Evolutionary conservation across 2,888 invertebrate species (phyloP).

Genomic region (Notodonta ziczac): DNA sequence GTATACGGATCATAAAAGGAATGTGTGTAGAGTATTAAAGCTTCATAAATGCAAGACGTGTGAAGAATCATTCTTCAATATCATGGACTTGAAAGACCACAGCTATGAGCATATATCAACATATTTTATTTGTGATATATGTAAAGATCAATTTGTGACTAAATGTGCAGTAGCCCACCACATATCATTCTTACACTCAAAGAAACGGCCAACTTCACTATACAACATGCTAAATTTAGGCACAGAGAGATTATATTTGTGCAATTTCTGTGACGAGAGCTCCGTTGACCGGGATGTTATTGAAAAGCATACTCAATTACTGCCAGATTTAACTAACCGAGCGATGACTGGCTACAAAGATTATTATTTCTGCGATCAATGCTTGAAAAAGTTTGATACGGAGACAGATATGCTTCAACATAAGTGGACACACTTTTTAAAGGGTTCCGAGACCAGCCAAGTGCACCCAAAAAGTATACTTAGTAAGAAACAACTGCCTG

Average conservation of each 20-base stretch:
- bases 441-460: constrained; percentile 55
- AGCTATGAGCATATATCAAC: constrained; percentile 58
- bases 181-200: constrained; percentile 61
- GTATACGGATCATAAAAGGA: constrained; percentile 56
- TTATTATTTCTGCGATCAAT: constrained; percentile 71
- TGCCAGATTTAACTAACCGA: constrained; percentile 64
- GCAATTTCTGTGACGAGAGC: constrained; percentile 69
- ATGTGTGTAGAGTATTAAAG: constrained; percentile 55
- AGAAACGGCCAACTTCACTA: constrained; percentile 49
- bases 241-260: constrained; percentile 56
- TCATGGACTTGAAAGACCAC: constrained; percentile 74
- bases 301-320: constrained; percentile 52
- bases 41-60: constrained; percentile 64
- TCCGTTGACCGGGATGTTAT: constrained; percentile 57
- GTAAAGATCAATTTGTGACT: constrained; percentile 64
- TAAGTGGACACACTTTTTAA: constrained; percentile 72
- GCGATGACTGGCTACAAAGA: constrained; percentile 67
- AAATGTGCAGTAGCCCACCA: constrained; percentile 69
- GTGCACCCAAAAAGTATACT: constrained; percentile 31
- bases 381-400: constrained; percentile 61
- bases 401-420: constrained; percentile 71
- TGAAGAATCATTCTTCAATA: constrained; percentile 50
- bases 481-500: constrained; percentile 14
- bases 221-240: constrained; percentile 55
- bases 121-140: constrained; percentile 65